These are phyloP conservation scores for Eurytoma adleriae DNA, from an alignment of 2,888 invertebrate species.

Conservation along the genomic window DNA sequence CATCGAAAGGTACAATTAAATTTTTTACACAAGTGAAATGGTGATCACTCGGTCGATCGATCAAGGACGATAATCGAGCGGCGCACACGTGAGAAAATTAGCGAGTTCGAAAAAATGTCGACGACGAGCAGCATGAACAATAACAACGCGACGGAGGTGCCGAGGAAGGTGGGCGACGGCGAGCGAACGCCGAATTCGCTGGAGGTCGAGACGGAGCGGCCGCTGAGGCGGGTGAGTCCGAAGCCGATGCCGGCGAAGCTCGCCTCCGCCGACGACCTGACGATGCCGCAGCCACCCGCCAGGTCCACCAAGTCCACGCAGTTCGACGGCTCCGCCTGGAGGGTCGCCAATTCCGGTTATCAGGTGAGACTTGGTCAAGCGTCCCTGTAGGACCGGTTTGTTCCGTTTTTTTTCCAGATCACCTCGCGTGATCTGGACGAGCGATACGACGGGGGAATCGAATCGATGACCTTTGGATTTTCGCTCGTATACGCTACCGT, in stretches of 20 bases:
- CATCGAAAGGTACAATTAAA: too few species aligned
- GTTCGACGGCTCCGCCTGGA: constrained; percentile 48
- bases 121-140: constrained; percentile 39
- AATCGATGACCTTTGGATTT: too few species aligned
- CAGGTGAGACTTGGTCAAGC: background rate
- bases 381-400: too few species aligned
- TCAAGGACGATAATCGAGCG: too few species aligned
- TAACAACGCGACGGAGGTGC: background rate
- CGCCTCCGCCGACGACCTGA: constrained; percentile 18
- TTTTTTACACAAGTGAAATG: too few species aligned
- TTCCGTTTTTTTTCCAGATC: too few species aligned
- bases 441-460: too few species aligned
- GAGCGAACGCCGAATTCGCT: background rate
- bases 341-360: constrained; percentile 29
- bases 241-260: constrained; percentile 11
- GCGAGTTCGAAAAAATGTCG: too few species aligned
- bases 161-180: background rate
- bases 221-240: constrained; percentile 12
- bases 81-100: too few species aligned
- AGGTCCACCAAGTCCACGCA: constrained; percentile 50
- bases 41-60: too few species aligned
- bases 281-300: background rate
- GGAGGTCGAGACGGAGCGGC: constrained; percentile 1
- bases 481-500: too few species aligned
- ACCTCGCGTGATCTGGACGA: too few species aligned